These are phyloP conservation scores for Dipodomys stephensi DNA, from an alignment of 2,113 vertebrate species.

Conservation along the genomic window DNA sequence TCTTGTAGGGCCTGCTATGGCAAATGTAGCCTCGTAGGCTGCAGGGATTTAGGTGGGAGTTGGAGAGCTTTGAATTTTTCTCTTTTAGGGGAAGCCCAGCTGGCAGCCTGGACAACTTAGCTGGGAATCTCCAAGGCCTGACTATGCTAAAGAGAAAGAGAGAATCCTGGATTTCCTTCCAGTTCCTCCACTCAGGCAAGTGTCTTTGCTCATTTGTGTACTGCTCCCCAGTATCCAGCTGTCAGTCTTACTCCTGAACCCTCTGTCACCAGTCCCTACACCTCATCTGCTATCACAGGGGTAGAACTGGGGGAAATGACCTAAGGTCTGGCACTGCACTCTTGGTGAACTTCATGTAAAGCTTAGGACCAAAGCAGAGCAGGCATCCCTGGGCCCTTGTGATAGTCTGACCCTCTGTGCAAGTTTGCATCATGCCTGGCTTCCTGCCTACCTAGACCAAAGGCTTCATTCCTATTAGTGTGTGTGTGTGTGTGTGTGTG, in stretches of 20 bases:
- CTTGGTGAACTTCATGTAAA: background rate
- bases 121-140: background rate
- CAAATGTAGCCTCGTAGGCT: background rate
- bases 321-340: background rate
- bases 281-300: background rate
- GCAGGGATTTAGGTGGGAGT: background rate
- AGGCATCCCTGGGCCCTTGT: background rate
- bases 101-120: background rate
- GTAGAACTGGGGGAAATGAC: background rate
- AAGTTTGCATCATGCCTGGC: background rate
- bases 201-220: background rate
- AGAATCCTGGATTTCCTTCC: background rate
- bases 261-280: background rate
- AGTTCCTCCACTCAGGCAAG: background rate
- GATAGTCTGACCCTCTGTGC: background rate
- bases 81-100: background rate
- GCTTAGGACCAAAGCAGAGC: no score
- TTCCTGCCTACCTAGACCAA: background rate
- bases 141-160: background rate
- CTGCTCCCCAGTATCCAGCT: no score
- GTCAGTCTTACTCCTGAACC: background rate
- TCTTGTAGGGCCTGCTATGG: background rate
- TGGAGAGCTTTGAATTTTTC: background rate
- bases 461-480: background rate
- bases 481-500: rapidly evolving